phyloP scores from a whole-genome alignment of 2,113 vertebrate species.

The Mustela lutreola region DNA sequence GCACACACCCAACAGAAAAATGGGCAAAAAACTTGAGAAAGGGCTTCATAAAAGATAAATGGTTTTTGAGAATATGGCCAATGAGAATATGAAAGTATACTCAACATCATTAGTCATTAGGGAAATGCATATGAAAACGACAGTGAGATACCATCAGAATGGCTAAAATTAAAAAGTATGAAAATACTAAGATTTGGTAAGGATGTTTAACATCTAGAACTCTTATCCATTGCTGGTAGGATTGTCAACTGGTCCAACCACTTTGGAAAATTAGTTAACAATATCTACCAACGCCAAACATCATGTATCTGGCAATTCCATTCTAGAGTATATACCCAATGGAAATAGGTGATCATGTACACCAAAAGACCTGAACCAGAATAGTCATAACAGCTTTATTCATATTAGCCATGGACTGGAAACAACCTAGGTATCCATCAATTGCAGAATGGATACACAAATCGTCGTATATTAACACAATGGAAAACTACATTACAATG shows the following conservation, averaged over 20 bases:
- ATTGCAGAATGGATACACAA: background rate
- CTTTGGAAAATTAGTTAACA: background rate
- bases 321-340: background rate
- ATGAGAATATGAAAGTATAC: background rate
- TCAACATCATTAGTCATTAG: background rate
- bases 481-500: background rate
- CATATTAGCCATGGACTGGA: background rate
- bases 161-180: background rate
- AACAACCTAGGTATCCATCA: background rate
- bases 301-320: background rate
- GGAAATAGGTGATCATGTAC: background rate
- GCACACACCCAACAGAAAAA: background rate
- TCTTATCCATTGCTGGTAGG: background rate
- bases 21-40: constrained; percentile 1
- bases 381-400: background rate
- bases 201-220: background rate
- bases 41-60: constrained; percentile 1
- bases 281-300: background rate
- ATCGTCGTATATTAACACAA: background rate
- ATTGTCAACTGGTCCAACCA: background rate
- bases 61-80: background rate
- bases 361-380: background rate
- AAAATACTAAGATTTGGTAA: background rate
- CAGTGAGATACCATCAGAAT: background rate
- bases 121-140: background rate